Base-by-base conservation (phyloP, 1,140 invertebrate genomes). In the Leptestheria dahalacensis region DNA sequence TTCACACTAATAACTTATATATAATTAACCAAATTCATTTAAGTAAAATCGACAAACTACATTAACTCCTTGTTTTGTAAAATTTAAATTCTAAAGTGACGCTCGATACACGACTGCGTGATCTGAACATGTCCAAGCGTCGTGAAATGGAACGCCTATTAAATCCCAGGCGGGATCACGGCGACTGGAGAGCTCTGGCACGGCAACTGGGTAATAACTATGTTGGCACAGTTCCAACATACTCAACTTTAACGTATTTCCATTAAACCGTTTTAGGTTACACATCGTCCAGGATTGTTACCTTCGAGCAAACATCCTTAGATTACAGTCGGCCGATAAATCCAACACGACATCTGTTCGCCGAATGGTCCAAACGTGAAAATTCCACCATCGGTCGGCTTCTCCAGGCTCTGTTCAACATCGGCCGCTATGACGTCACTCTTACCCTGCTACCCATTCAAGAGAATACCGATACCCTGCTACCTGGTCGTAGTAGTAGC, bases 181-280 rank as follows among this genome's bases (percentile, higher is more conserved):
- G 55, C 47, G 61, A 62, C 46, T 62, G 61, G 61, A 62, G 49
- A 61, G 46, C 56, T 9, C 25, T 62, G 28, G 61, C 61, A 21
- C 28, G 59, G 25, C 41, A 61, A 25, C 51, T 62, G n/a, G 61
- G 61, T 61, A 62, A 61, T 48, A 49, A 10, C 29, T 21, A 20
- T 18, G 9, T 25, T 28, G 9, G n/a, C 11, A n/a, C 12, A 3
- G 9, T 11, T 24, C 11, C 18, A 26, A 23, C 15, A 57, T 20
- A 23, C 11, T 33, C 25, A 26, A 51, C 23, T 3, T 25, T 51
- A 9, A 51, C 23, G 1, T 18, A 11, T 51, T 25, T 3, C 20
- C 2, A 24, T 18, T 21, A 24, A 11, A 12, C 41, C 56, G 10
- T 59, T 48, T 20, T 18, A 52, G 60, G 61, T 15, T 62, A 62